Evolutionary conservation across 2,113 vertebrate genomes (phyloP).

Genomic region (Proterorhinus semilunaris): DNA sequence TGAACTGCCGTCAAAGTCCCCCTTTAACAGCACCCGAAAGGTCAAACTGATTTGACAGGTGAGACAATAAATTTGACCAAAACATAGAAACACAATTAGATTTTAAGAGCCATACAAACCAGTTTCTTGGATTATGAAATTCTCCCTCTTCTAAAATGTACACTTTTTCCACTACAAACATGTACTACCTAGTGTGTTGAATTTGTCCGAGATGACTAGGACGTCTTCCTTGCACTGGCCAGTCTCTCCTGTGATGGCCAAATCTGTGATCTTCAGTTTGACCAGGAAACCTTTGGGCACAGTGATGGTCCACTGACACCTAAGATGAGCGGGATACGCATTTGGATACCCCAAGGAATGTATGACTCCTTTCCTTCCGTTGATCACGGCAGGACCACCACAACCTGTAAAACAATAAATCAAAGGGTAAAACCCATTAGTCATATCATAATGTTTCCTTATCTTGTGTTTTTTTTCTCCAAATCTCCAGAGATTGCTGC

Average conservation of each 20-base stretch:
- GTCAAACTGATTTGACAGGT: background rate
- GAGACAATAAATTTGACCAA: too few species aligned
- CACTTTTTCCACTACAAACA: too few species aligned
- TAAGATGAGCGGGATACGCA: conserved; percentile 68
- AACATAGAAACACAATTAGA: too few species aligned
- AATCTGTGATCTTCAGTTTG: conserved; percentile 68
- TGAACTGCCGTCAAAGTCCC: conserved; percentile 26
- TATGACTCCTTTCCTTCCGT: conserved; percentile 70
- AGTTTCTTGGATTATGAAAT: too few species aligned
- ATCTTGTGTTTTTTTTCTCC: background rate
- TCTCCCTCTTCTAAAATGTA: too few species aligned
- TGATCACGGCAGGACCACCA: conserved; percentile 44
- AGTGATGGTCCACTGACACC: conserved; percentile 70
- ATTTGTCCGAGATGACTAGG: conserved; percentile 64
- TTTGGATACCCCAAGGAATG: conserved; percentile 70
- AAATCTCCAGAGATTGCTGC: background rate
- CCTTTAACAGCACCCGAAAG: background rate
- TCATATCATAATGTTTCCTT: background rate
- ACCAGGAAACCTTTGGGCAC: conserved; percentile 68
- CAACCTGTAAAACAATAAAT: conserved; percentile 48
- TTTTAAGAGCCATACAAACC: too few species aligned
- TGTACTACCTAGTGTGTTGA: conserved; percentile 64
- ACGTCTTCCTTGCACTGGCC: conserved; percentile 71
- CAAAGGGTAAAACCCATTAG: conserved; percentile 1
- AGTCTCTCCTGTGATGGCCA: conserved; percentile 68